phyloP scores from a whole-genome alignment of 2,113 vertebrate species.

The Eidolon helvum region DNA sequence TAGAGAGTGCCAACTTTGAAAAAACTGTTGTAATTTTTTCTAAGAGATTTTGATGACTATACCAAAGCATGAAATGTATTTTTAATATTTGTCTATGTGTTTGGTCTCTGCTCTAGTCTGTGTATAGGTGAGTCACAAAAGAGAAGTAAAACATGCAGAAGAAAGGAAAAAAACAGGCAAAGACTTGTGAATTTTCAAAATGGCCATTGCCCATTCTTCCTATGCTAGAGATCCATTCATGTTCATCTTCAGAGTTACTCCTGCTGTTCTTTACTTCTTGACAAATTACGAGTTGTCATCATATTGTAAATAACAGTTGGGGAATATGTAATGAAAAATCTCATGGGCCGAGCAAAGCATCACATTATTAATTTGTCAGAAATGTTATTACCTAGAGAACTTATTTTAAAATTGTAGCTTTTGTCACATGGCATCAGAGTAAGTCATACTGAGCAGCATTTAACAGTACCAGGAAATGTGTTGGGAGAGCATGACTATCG shows the following conservation, averaged over 20 bases:
- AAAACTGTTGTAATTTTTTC: neutral
- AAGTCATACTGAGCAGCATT: neutral
- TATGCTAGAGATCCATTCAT: neutral
- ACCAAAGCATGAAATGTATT: neutral
- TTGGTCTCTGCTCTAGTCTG: neutral
- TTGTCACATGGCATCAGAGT: neutral
- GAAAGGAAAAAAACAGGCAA: neutral
- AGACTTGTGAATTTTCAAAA: neutral
- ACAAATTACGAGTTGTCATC: constrained; percentile 66
- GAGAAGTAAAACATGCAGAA: neutral
- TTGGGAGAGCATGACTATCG: neutral
- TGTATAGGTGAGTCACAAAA: neutral
- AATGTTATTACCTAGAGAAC: constrained; percentile 59
- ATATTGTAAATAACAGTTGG: constrained; percentile 66
- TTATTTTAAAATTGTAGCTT: neutral
- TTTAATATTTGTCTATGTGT: neutral
- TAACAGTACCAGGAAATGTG: neutral
- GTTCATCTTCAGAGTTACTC: neutral
- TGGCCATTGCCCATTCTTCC: neutral
- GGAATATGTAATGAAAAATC: constrained; percentile 60
- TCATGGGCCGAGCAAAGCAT: constrained; percentile 48
- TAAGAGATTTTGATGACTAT: neutral
- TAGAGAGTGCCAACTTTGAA: neutral
- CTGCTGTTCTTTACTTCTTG: constrained; percentile 40
- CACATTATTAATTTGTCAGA: constrained; percentile 70